Evolutionary conservation across 2,113 vertebrate genomes (phyloP).

Genomic region (Tringa solitaria): DNA sequence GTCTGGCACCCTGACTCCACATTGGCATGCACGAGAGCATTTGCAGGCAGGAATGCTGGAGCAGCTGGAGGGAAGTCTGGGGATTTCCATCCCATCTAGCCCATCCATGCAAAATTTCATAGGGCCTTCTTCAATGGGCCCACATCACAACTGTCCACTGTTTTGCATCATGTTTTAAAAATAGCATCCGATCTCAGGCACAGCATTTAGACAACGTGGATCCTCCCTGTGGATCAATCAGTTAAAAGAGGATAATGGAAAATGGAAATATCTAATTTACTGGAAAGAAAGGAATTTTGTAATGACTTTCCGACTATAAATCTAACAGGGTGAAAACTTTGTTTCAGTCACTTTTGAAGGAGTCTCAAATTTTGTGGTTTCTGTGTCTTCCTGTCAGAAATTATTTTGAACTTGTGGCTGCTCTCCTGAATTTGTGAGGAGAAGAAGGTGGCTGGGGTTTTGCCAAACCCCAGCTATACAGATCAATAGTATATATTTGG

Average conservation of each 20-base stretch:
- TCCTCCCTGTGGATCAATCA: background rate
- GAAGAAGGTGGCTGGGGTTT: background rate
- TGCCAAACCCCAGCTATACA: background rate
- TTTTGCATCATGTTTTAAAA: background rate
- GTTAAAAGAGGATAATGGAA: background rate
- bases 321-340: background rate
- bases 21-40: background rate
- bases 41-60: background rate
- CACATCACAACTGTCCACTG: background rate
- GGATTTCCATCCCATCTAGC: background rate
- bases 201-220: background rate
- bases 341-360: background rate
- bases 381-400: rapidly evolving
- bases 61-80: background rate
- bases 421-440: background rate
- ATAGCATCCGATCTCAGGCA: rapidly evolving
- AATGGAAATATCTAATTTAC: background rate
- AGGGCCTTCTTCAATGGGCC: background rate
- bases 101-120: background rate
- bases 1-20: background rate
- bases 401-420: background rate
- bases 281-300: background rate
- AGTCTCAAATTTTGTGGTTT: background rate
- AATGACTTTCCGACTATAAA: background rate
- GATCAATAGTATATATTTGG: background rate